Percentiles rank a stretch among this genome's conserved stretches.
These are phyloP conservation scores for Callopanchax toddi DNA, from an alignment of 2,113 vertebrate species.

Conservation along the genomic window DNA sequence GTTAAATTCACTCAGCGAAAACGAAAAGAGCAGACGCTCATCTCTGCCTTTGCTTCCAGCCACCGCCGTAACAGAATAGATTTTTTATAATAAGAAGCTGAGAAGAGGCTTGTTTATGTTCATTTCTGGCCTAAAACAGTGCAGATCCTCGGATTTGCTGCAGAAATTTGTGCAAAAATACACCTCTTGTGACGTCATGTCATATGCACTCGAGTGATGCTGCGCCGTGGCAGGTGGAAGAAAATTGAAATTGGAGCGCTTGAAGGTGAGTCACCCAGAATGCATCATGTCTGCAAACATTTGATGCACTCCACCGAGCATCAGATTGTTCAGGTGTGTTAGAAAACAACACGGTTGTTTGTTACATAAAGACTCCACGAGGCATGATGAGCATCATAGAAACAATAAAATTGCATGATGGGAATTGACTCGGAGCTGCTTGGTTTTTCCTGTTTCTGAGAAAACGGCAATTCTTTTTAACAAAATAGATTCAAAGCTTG, in stretches of 20 bases:
- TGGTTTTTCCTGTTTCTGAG: not conserved
- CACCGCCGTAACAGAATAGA: not conserved
- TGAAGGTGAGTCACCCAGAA: conserved; percentile 15
- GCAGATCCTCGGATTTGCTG: not conserved
- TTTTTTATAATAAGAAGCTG: not conserved
- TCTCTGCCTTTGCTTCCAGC: conserved; percentile 4
- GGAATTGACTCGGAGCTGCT: not conserved
- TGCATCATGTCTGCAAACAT: not conserved
- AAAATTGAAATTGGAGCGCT: conserved; percentile 31
- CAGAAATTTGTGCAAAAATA: not conserved
- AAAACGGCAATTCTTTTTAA: not conserved
- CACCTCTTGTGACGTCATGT: not conserved
- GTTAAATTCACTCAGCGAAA: not conserved
- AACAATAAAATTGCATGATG: not conserved
- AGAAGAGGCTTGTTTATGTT: not conserved
- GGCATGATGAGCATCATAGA: not conserved
- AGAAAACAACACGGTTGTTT: not conserved
- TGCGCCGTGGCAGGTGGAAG: not conserved
- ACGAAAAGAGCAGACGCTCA: conserved; percentile 4
- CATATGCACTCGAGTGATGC: not conserved
- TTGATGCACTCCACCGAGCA: not conserved
- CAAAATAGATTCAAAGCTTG: not conserved
- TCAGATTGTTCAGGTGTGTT: not conserved
- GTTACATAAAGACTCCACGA: not conserved
- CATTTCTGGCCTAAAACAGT: not conserved